Evolutionary conservation across 2,888 invertebrate species (phyloP).

Genomic region (Metopia argyrocephala): DNA sequence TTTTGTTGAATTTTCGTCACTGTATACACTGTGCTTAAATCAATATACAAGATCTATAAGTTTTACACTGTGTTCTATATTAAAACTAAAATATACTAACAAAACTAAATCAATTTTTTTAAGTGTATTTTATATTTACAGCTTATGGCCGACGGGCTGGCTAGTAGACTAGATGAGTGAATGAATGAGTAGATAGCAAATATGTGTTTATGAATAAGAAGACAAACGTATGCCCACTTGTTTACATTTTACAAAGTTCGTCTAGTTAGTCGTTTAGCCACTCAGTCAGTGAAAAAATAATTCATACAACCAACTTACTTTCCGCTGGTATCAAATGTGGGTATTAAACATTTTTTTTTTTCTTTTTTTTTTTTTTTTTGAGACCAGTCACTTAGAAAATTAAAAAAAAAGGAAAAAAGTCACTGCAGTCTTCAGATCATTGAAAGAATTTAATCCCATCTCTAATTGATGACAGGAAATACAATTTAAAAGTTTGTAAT

Average conservation of each 20-base stretch:
- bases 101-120: constrained; percentile 16
- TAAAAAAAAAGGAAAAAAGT: background rate
- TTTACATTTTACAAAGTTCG: constrained; percentile 16
- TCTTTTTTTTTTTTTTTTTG: background rate
- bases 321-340: constrained; percentile 42
- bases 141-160: constrained; percentile 9
- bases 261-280: constrained; percentile 34
- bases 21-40: too few species aligned
- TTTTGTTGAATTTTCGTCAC: too few species aligned
- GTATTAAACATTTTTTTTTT: constrained; percentile 50
- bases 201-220: constrained; percentile 33
- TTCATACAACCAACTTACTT: constrained; percentile 46
- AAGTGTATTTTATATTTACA: constrained; percentile 16
- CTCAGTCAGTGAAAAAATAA: constrained; percentile 37
- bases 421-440: constrained; percentile 15
- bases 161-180: background rate
- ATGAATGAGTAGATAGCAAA: constrained; percentile 33
- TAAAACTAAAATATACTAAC: too few species aligned
- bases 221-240: background rate
- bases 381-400: constrained; percentile 33
- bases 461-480: constrained; percentile 14
- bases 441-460: constrained; percentile 41
- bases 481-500: background rate
- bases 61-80: too few species aligned
- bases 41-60: too few species aligned